Evolutionary conservation across 2,113 vertebrate genomes (phyloP).

Genomic region (Lycaon pictus): DNA sequence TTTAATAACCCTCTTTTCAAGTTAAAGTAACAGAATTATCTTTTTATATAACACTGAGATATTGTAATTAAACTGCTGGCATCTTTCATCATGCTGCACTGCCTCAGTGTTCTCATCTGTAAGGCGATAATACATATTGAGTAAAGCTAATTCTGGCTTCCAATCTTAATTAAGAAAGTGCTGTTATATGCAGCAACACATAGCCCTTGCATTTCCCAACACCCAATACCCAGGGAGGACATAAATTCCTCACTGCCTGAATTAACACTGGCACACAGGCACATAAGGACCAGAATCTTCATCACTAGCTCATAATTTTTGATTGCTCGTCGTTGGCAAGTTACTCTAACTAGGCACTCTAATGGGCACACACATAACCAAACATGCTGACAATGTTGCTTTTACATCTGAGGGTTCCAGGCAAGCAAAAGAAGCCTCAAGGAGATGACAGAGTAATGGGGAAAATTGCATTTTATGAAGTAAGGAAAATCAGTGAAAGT

Average conservation of each 20-base stretch:
- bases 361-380: not conserved
- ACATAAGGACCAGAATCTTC: slow-evolving; percentile 63
- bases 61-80: not conserved
- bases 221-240: slow-evolving; percentile 31
- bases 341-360: slow-evolving; percentile 25
- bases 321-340: not conserved
- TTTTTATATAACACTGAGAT: not conserved
- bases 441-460: not conserved
- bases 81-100: not conserved
- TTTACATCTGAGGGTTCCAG: not conserved
- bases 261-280: slow-evolving; percentile 34
- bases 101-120: slow-evolving; percentile 22
- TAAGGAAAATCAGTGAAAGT: slow-evolving; percentile 42
- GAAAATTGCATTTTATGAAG: slow-evolving; percentile 17
- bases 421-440: not conserved
- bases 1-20: not conserved
- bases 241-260: slow-evolving; percentile 64
- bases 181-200: slow-evolving; percentile 32
- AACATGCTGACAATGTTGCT: not conserved
- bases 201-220: not conserved
- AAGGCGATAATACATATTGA: not conserved
- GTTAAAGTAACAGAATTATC: not conserved
- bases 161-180: slow-evolving; percentile 70
- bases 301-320: slow-evolving; percentile 59
- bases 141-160: slow-evolving; percentile 65